Evolutionary conservation across 2,888 invertebrate species (phyloP).

Genomic region (Epistrophella euchroma): DNA sequence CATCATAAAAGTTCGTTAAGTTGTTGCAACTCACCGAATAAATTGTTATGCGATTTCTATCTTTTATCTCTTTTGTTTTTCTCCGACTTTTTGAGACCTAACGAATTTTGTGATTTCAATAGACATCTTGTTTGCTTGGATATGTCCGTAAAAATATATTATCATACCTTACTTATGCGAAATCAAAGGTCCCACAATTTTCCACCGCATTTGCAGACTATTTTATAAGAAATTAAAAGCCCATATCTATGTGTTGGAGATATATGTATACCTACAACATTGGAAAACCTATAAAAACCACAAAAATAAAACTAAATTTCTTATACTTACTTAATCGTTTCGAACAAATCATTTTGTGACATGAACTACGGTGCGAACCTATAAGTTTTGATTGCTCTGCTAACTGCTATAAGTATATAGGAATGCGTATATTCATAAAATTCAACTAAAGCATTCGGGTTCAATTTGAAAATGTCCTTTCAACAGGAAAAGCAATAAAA

Average conservation of each 20-base stretch:
- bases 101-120: constrained; percentile 1
- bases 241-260: not conserved
- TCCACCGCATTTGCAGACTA: not conserved
- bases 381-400: constrained; percentile 45
- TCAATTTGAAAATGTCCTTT: constrained; percentile 51
- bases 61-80: not conserved
- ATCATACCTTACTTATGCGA: constrained; percentile 37
- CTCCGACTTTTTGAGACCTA: not conserved
- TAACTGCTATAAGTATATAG: constrained; percentile 52
- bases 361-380: constrained; percentile 53
- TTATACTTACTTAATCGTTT: constrained; percentile 57
- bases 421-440: constrained; percentile 57
- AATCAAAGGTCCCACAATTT: not conserved
- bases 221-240: not conserved
- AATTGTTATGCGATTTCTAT: constrained; percentile 46
- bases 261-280: not conserved
- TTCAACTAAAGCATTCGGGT: constrained; percentile 19
- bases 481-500: constrained; percentile 62
- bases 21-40: constrained; percentile 37
- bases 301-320: not conserved
- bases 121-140: constrained; percentile 13
- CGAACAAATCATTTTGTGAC: constrained; percentile 71
- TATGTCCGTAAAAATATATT: constrained; percentile 64
- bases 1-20: constrained; percentile 41
- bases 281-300: not conserved